Evolutionary conservation across 2,113 vertebrate genomes (phyloP).

Genomic region (Donacobius atricapilla): DNA sequence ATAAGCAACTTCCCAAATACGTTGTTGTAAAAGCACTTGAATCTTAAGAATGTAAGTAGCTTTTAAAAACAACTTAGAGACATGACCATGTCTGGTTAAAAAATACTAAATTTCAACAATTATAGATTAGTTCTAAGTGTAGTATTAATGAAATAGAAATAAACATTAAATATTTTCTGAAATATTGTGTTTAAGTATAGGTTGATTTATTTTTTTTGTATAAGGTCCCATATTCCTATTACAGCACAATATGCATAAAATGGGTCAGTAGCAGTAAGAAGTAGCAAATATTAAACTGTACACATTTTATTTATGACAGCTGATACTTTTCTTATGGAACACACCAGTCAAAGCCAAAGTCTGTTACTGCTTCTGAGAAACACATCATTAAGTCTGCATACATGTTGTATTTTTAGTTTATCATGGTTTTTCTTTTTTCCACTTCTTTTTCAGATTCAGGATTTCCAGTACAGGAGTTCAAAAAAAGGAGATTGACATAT

Average conservation of each 20-base stretch:
- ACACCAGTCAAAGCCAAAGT: background rate
- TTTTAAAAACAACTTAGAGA: background rate
- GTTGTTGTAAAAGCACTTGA: background rate
- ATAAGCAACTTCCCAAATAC: background rate
- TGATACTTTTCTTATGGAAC: background rate
- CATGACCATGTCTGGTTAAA: background rate
- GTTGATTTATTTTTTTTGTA: background rate
- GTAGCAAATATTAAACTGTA: background rate
- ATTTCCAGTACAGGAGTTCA: slow-evolving; percentile 58
- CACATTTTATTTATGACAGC: background rate
- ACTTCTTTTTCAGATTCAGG: slow-evolving; percentile 27
- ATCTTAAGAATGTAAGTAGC: background rate
- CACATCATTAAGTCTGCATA: background rate
- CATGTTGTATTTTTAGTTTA: background rate
- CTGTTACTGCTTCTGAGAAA: background rate
- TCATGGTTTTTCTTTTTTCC: background rate
- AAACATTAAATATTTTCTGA: background rate
- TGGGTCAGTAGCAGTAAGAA: background rate
- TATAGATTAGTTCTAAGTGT: background rate
- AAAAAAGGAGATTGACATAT: slow-evolving; percentile 80
- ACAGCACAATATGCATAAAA: background rate
- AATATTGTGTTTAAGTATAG: background rate
- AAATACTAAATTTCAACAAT: background rate
- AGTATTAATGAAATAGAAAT: background rate
- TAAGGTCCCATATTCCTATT: background rate